Evolutionary conservation across 2,888 invertebrate species (phyloP).

Genomic region (Seladonia tumulorum): DNA sequence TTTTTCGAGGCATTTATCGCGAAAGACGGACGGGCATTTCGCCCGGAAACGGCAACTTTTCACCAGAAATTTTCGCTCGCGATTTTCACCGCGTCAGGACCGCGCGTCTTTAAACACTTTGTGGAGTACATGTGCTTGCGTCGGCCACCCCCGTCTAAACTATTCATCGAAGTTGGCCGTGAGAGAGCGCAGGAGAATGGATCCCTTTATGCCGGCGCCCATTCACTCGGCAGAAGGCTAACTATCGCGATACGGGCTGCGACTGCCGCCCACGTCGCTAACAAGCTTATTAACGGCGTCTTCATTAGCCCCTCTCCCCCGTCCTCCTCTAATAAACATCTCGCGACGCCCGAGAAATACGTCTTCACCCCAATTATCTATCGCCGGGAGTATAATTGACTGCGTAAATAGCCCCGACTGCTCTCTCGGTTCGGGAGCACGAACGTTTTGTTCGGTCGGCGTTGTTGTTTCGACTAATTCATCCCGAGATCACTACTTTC

Average conservation of each 20-base stretch:
- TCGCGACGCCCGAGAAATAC: slow-evolving; percentile 37
- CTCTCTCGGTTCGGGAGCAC: not conserved
- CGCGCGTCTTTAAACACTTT: slow-evolving; percentile 35
- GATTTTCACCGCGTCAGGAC: slow-evolving; percentile 33
- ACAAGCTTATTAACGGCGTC: slow-evolving; percentile 62
- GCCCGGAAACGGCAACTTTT: not conserved
- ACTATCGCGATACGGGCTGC: slow-evolving; percentile 41
- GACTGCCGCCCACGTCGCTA: slow-evolving; percentile 43
- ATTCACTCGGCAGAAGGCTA: slow-evolving; percentile 45
- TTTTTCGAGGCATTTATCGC: not conserved
- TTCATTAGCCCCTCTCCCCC: slow-evolving; percentile 46
- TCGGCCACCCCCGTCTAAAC: slow-evolving; percentile 37
- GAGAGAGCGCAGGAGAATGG: slow-evolving; percentile 18
- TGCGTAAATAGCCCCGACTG: not conserved
- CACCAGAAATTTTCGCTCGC: slow-evolving; percentile 5
- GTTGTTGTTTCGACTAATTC: not conserved
- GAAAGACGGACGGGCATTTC: not conserved
- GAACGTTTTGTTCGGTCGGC: not conserved
- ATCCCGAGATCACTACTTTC: not conserved
- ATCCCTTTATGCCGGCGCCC: slow-evolving; percentile 38
- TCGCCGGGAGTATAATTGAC: not conserved
- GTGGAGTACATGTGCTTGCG: slow-evolving; percentile 20
- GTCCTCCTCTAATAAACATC: slow-evolving; percentile 39
- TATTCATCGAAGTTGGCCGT: slow-evolving; percentile 51
- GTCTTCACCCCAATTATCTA: slow-evolving; percentile 26